A percentile compares a stretch with the other conserved stretches of the same genome.
phyloP scores from a whole-genome alignment of 1,140 invertebrate species.

The Calliopsis andreniformis region DNA sequence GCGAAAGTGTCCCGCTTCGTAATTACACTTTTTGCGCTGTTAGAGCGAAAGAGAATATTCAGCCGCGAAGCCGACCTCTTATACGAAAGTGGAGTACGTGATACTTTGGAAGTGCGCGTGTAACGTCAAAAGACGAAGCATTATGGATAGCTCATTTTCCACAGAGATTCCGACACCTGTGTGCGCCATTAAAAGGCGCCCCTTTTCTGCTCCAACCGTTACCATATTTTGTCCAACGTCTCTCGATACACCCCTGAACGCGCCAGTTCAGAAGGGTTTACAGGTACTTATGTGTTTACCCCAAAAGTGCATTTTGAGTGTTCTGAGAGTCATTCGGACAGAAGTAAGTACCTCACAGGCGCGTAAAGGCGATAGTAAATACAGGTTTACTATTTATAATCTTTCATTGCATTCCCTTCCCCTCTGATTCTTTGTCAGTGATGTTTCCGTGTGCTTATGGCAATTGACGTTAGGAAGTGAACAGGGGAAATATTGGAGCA shows the following conservation, averaged over 20 bases:
- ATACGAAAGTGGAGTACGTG: constrained; percentile 28
- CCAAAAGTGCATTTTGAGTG: constrained; percentile 26
- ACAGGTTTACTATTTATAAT: background rate
- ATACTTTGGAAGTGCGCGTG: background rate
- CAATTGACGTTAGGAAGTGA: background rate
- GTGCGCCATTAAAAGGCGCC: constrained; percentile 54
- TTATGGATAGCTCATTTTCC: constrained; percentile 44
- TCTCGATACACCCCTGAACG: constrained; percentile 27
- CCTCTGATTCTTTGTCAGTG: background rate
- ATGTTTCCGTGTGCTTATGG: too few relatives aligned
- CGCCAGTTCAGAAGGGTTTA: background rate
- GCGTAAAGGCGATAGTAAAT: constrained; percentile 4
- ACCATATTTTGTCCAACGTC: constrained; percentile 39
- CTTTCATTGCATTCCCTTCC: background rate
- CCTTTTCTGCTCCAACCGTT: constrained; percentile 33
- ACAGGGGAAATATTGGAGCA: background rate
- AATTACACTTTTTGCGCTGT: constrained; percentile 7
- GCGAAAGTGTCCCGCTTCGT: background rate
- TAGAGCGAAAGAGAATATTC: constrained; percentile 25
- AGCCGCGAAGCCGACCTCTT: constrained; percentile 21
- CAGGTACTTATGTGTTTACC: constrained; percentile 19
- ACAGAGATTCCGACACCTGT: constrained; percentile 46
- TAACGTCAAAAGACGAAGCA: constrained; percentile 16
- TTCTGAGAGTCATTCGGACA: constrained; percentile 9
- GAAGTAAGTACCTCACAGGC: background rate